Base-by-base conservation (phyloP, 2,888 invertebrate genomes). In the Diploptera punctata region DNA sequence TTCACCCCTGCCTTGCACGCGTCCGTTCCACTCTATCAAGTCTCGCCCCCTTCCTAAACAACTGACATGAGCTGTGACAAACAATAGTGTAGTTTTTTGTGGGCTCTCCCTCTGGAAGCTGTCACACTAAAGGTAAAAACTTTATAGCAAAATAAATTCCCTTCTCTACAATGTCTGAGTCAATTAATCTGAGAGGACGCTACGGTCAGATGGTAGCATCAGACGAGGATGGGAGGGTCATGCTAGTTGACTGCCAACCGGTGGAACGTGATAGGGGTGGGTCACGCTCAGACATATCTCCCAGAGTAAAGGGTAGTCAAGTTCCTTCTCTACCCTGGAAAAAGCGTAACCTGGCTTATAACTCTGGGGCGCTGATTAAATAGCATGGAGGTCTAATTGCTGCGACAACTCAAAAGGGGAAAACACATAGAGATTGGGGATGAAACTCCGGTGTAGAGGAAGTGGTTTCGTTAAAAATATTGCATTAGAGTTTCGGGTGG, bases 241-340 rank as follows among this genome's bases (percentile, higher is more conserved):
- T 57, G 57, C 57, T 57, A 57, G 57, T 57, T 57, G 57, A 24
- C 52, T 52, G 24, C 52, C 52, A 52, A 52, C 52, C 52, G 24
- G 4, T 52, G 52, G 21, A 31, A 57, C 57, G 31, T 57, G 29
- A 57, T 57, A 57, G 29, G 57, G 21, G 29, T 31, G 57, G 57
- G 29, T 31, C 57, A 57, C 57, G 57, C 57, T 10, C 57, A 29
- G 9, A n/a, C 16, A 21, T n/a, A 1, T n/a, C 1, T 52, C n/a
- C 13, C 2, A 29, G 24, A 57, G 31, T 3, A 16, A 29, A 57
- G 31, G 57, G 10, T 5, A 52, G 52, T 24, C 16, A 24, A 24
- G n/a, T 31, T 57, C 29, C 29, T 31, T 29, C 13, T 10, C n/a
- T n/a, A 29, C 21, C 0, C n/a, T 19, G 10, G 3, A 19, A n/a